Evolutionary conservation across 1,140 invertebrate species (phyloP).

Genomic region (Phocides pigmalion): DNA sequence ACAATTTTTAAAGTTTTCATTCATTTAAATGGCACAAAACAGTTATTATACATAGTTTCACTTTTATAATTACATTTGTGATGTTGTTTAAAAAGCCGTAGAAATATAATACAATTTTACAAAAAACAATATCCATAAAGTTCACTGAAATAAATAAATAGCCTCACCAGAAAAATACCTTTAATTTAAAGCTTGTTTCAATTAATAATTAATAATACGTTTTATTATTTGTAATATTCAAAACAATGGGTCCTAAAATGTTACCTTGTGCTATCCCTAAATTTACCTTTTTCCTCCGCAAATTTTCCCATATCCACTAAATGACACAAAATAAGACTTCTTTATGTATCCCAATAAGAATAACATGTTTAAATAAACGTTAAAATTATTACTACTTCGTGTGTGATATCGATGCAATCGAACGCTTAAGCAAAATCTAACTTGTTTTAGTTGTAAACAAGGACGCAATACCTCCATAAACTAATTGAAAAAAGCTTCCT

Average conservation of each 20-base stretch:
- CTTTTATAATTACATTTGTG: no score
- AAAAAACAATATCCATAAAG: not conserved
- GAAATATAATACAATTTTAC: no score
- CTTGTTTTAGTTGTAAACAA: conserved; percentile 42
- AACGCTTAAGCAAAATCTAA: conserved; percentile 14
- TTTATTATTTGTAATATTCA: not conserved
- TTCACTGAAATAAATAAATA: not conserved
- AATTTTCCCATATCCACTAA: no score
- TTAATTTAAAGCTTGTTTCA: not conserved
- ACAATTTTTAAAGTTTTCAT: no score
- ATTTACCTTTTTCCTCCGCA: no score
- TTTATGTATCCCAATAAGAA: not conserved
- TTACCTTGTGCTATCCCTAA: no score
- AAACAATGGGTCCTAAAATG: not conserved
- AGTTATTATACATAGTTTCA: no score
- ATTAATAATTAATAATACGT: no score
- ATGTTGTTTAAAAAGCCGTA: no score
- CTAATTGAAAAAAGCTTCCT: conserved; percentile 58
- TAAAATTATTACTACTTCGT: not conserved
- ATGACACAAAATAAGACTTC: not conserved
- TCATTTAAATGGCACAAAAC: no score
- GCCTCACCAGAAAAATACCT: not conserved
- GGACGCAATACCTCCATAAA: conserved; percentile 58
- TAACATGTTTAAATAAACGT: not conserved
- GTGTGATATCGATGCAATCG: not conserved